phyloP scores from a whole-genome alignment of 2,797 vertebrate species.

The Coranthus polyacanthus region DNA sequence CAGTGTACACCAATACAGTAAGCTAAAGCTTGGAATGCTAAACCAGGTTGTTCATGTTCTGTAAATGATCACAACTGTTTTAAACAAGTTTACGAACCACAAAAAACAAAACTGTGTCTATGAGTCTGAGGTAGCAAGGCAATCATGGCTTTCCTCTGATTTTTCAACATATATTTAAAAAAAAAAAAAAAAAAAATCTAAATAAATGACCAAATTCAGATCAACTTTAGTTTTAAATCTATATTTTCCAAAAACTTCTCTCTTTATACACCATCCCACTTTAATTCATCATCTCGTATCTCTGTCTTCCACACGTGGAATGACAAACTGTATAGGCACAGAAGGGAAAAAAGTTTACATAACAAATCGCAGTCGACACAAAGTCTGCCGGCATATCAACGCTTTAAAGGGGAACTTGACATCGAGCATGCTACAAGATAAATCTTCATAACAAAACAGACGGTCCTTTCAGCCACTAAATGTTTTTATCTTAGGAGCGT shows the following conservation, averaged over 20 bases:
- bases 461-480: constrained; percentile 34
- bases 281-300: constrained; percentile 51
- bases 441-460: constrained; percentile 51
- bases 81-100: constrained; percentile 75
- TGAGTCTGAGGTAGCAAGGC: constrained; percentile 98
- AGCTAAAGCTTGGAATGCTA: constrained; percentile 72
- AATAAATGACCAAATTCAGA: constrained; percentile 62
- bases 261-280: constrained; percentile 74
- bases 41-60: constrained; percentile 67
- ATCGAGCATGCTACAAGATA: constrained; percentile 73
- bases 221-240: constrained; percentile 72
- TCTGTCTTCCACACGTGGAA: constrained; percentile 77
- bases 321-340: constrained; percentile 86
- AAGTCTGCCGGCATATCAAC: constrained; percentile 58
- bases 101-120: constrained; percentile 86
- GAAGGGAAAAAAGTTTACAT: constrained; percentile 70
- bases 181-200: constrained; percentile 71
- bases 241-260: constrained; percentile 63
- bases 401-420: constrained; percentile 79
- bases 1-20: constrained; percentile 77
- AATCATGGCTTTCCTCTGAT: constrained; percentile 97
- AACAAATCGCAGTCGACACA: constrained; percentile 60
- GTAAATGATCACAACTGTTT: constrained; percentile 63
- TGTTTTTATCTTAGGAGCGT: constrained; percentile 32
- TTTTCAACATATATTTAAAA: constrained; percentile 84